Conservation (phyloP, 2,797 vertebrate species). For the Microcaecilia unicolor region DNA sequence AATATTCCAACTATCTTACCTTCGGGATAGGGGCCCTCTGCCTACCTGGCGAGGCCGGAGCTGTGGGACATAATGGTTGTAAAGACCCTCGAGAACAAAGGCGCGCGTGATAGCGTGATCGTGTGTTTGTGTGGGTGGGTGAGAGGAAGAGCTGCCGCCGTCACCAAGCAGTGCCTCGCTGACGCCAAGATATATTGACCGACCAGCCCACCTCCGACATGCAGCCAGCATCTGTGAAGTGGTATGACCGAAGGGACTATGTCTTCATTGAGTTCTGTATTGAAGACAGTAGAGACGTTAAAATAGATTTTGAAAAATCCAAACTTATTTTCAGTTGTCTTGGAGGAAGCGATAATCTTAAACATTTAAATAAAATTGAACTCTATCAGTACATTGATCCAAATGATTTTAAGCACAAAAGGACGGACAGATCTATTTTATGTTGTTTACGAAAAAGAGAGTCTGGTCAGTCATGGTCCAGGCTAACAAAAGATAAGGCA, state of each 20-base stretch:
- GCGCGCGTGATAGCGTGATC: too few species aligned
- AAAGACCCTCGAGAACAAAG: too few species aligned
- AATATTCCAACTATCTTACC: too few species aligned
- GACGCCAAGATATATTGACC: slow-evolving; percentile 16
- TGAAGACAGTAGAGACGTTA: slow-evolving; percentile 92
- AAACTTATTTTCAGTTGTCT: slow-evolving; percentile 89
- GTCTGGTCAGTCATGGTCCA: slow-evolving; percentile 83
- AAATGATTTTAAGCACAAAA: slow-evolving; percentile 94
- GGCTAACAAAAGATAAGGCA: slow-evolving; percentile 90
- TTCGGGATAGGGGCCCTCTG: too few species aligned
- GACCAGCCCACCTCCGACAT: slow-evolving; percentile 38
- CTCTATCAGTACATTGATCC: too few species aligned
- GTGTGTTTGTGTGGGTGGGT: too few species aligned
- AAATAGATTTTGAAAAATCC: slow-evolving; percentile 84
- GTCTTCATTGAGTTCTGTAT: slow-evolving; percentile 93
- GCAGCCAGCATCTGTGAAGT: slow-evolving; percentile 90
- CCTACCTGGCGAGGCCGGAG: too few species aligned
- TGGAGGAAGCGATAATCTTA: too few species aligned
- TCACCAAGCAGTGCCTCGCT: slow-evolving; percentile 12
- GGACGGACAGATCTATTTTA: slow-evolving; percentile 91
- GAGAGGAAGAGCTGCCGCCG: slow-evolving; percentile 10
- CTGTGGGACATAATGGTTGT: too few species aligned
- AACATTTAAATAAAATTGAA: too few species aligned
- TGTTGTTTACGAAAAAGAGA: slow-evolving; percentile 93
- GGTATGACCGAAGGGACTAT: slow-evolving; percentile 91